Conservation (phyloP, 2,888 invertebrate genomes). For the Auanema sp. region DNA sequence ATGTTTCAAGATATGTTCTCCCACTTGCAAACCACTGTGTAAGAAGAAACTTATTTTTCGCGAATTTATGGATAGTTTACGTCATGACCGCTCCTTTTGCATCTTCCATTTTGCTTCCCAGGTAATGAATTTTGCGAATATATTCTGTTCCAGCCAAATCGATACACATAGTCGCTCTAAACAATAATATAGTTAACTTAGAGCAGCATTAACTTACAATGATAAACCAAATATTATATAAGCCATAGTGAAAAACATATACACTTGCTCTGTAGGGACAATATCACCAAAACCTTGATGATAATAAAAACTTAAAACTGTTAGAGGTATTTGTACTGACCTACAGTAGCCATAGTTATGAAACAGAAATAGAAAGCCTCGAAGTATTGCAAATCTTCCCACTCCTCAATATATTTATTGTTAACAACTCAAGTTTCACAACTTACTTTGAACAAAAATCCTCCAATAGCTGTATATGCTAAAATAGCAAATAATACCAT, state of each 20-base stretch:
- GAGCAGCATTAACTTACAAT: slow-evolving; percentile 36
- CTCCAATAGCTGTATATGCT: slow-evolving; percentile 62
- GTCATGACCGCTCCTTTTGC: slow-evolving; percentile 62
- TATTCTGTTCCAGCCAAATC: slow-evolving; percentile 64
- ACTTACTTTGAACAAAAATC: slow-evolving; percentile 54
- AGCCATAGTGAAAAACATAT: slow-evolving; percentile 63
- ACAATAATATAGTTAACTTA: slow-evolving; percentile 9
- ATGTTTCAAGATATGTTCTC: slow-evolving; percentile 62
- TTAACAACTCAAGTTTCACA: background rate
- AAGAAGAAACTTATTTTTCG: background rate
- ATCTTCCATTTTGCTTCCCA: slow-evolving; percentile 63
- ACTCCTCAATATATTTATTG: slow-evolving; percentile 14
- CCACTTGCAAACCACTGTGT: slow-evolving; percentile 57
- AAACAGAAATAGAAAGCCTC: slow-evolving; percentile 65
- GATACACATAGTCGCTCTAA: slow-evolving; percentile 64
- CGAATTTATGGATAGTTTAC: too few species aligned
- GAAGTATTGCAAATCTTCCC: slow-evolving; percentile 60
- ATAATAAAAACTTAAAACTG: background rate
- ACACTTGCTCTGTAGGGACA: slow-evolving; percentile 62
- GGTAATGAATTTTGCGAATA: slow-evolving; percentile 61
- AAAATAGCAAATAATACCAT: slow-evolving; percentile 62
- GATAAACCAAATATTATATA: slow-evolving; percentile 64
- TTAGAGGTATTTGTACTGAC: slow-evolving; percentile 22
- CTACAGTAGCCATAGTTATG: slow-evolving; percentile 65
- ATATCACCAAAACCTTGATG: slow-evolving; percentile 60